Base-by-base conservation (phyloP, 1,140 invertebrate species). In the Cataglyphis hispanica region DNA sequence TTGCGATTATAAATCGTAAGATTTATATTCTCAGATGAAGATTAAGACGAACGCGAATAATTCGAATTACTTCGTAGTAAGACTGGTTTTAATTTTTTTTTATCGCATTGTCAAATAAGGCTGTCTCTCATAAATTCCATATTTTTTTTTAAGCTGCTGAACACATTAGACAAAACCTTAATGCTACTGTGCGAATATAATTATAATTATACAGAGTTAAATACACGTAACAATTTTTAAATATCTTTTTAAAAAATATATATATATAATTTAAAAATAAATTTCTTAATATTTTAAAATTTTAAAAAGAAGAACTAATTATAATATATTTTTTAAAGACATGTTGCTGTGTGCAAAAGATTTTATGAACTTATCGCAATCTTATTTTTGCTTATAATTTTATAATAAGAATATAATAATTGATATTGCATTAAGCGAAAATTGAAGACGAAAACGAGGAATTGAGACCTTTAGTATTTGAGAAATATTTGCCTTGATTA, bases 1-100 rank as follows among this genome's bases (percentile, higher is more conserved):
- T 72, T 40, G 67, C 37, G 27, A 72, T 72, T 31, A 72, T 60
- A 43, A 50, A 50, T 40, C 19, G 67, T 40, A 22, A 70, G 72
- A 72, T 53, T 72, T 60, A 25, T 40, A 60, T 58, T 56, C 19
- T 6, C 25, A 25, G 13, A 43, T 72, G 43, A 40, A 13, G 76
- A 11, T 31, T 63, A 22, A 77, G 50, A 66, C 31, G n/a, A 40
- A 27, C 5, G 46, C 13, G 13, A 22, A 69, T 64, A 64, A 77
- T 13, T 77, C 16, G 58, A 64, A 58, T 11, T 22, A 34, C 22
- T 61, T 43, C 34, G 16, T 37, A 10, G 10, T 37, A 11, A 31
- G 19, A 46, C 60, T 10, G 27, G 37, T 43, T 77, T 64, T 13
- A 46, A 43, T 1, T 46, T 77, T 63, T 76, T 43, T 25, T 76